A percentile compares a stretch with the other conserved stretches of the same genome.
phyloP scores from a whole-genome alignment of 2,888 invertebrate genomes.

The Ophion ellenae region DNA sequence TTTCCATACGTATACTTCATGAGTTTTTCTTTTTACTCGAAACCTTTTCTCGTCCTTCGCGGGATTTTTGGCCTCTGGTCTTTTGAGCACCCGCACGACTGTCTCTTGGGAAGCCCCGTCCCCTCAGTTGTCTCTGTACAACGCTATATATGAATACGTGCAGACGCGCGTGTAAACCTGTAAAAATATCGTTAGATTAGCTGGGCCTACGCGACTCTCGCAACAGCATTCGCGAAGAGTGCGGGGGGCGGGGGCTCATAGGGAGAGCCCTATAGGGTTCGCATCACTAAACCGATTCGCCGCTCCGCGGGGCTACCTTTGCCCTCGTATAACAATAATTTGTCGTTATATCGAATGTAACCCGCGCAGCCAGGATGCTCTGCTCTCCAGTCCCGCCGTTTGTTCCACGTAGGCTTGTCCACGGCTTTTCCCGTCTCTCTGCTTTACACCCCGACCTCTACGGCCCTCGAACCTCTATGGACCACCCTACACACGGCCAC shows the following conservation, averaged over 20 bases:
- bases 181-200: conserved; percentile 83
- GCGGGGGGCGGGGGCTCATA: not conserved
- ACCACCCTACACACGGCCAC: conserved; percentile 39
- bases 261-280: not conserved
- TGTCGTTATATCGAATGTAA: conserved; percentile 82
- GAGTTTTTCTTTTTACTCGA: not conserved
- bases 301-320: conserved; percentile 75
- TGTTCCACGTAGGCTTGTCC: conserved; percentile 43
- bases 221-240: not conserved
- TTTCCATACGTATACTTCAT: not conserved
- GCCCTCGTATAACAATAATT: conserved; percentile 82
- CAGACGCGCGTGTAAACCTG: conserved; percentile 79
- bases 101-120: not conserved
- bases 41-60: not conserved
- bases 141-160: not conserved
- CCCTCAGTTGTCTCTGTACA: not conserved
- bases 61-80: not conserved
- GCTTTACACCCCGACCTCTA: conserved; percentile 13
- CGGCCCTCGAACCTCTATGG: conserved; percentile 7
- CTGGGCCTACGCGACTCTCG: conserved; percentile 73
- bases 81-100: too few relatives aligned
- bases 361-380: conserved; percentile 54
- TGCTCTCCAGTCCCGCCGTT: conserved; percentile 34
- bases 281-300: conserved; percentile 24
- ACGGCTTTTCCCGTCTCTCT: conserved; percentile 46